These are phyloP conservation scores for Triplophysa siluroides DNA, from an alignment of 2,113 vertebrate species.

Conservation along the genomic window DNA sequence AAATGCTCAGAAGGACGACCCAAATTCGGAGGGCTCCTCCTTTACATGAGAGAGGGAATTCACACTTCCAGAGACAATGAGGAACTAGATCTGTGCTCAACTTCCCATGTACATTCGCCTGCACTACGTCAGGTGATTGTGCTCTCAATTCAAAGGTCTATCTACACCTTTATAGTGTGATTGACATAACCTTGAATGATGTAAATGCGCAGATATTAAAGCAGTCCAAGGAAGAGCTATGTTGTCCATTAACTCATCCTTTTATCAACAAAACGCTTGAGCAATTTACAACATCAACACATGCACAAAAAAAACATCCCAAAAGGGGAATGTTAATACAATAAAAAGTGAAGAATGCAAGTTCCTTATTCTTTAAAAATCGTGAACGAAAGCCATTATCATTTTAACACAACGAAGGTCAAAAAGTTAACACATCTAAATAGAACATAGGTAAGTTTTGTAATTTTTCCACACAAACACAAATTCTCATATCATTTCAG, in stretches of 20 bases:
- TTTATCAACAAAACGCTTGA: background rate
- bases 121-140: background rate
- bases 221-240: background rate
- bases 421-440: too few relatives aligned
- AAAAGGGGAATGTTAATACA: too few relatives aligned
- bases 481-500: too few relatives aligned
- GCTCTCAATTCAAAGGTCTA: slow-evolving; percentile 1
- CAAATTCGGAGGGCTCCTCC: background rate
- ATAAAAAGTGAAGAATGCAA: slow-evolving; percentile 3
- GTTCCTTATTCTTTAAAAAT: background rate
- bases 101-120: background rate
- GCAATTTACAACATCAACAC: background rate
- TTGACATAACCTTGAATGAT: background rate
- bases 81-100: slow-evolving; percentile 1
- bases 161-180: background rate
- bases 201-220: background rate
- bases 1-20: slow-evolving; percentile 3
- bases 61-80: slow-evolving; percentile 3
- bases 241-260: background rate
- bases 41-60: background rate
- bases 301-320: background rate
- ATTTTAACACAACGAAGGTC: too few relatives aligned
- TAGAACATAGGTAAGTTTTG: too few relatives aligned
- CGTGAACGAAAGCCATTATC: too few relatives aligned
- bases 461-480: too few relatives aligned